Percentiles rank a stretch among this genome's conserved stretches.
These are phyloP conservation scores for Polypterus senegalus DNA, from an alignment of 2,113 vertebrate genomes.

Conservation along the genomic window DNA sequence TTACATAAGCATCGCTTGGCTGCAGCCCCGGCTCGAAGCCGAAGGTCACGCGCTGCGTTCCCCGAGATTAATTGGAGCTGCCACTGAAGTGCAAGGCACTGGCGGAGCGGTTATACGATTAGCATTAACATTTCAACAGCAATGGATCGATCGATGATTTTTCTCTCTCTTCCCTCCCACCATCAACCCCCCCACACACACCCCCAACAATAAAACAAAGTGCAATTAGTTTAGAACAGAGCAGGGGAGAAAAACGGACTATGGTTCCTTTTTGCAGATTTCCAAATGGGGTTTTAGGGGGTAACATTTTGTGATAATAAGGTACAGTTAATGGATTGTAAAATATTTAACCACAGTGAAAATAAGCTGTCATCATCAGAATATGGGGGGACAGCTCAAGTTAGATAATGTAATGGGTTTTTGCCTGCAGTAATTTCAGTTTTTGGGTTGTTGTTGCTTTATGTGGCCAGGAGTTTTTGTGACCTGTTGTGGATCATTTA, in stretches of 20 bases:
- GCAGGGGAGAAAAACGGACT: conserved; percentile 21
- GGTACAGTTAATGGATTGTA: too few species aligned
- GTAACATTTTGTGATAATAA: neutral
- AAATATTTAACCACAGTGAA: too few species aligned
- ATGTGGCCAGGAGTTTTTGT: too few species aligned
- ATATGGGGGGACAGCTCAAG: too few species aligned
- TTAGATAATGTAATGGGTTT: too few species aligned
- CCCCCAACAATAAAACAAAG: conserved; percentile 36
- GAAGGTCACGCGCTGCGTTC: conserved; percentile 78
- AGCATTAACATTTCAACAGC: conserved; percentile 85
- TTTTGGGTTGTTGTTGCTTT: too few species aligned
- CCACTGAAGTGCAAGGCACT: conserved; percentile 67
- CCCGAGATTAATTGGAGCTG: conserved; percentile 98
- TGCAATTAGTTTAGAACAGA: conserved; percentile 62
- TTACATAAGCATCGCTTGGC: conserved; percentile 91
- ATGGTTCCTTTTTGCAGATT: neutral
- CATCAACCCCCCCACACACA: conserved; percentile 8
- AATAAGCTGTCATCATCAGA: too few species aligned
- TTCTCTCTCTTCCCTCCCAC: conserved; percentile 18
- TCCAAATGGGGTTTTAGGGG: neutral
- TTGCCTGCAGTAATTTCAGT: too few species aligned
- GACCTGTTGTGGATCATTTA: too few species aligned
- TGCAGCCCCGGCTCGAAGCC: conserved; percentile 66
- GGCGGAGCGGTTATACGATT: conserved; percentile 78
- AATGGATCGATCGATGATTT: conserved; percentile 64